Evolutionary conservation across 2,888 invertebrate genomes (phyloP).

Genomic region (Eurytoma adleriae): DNA sequence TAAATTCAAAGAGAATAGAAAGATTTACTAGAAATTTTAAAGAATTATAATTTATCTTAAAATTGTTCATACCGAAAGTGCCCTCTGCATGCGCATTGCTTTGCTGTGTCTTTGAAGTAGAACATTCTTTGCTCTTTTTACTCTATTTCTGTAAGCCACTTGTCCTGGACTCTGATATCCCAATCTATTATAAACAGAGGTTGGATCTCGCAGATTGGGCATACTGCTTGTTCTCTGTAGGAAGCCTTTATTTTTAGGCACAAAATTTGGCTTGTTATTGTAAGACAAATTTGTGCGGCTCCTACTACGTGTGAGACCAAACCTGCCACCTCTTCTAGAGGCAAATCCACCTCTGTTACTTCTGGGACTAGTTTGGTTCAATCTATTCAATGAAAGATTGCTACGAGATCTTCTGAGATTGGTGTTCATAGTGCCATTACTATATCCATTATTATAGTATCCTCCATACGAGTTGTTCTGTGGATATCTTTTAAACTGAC

Average conservation of each 20-base stretch:
- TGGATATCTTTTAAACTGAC: slow-evolving; percentile 60
- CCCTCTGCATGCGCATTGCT: slow-evolving; percentile 66
- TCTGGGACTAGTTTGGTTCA: slow-evolving; percentile 61
- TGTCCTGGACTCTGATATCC: slow-evolving; percentile 74
- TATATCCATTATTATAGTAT: slow-evolving; percentile 68
- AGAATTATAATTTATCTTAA: too few species aligned
- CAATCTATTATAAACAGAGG: slow-evolving; percentile 72
- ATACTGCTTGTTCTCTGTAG: slow-evolving; percentile 71
- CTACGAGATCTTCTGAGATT: slow-evolving; percentile 66
- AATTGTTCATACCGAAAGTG: slow-evolving; percentile 66
- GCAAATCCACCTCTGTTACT: slow-evolving; percentile 62
- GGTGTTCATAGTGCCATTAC: slow-evolving; percentile 57
- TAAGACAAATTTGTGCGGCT: slow-evolving; percentile 67
- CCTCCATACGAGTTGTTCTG: slow-evolving; percentile 65
- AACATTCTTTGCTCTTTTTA: slow-evolving; percentile 72
- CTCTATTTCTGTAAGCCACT: slow-evolving; percentile 72
- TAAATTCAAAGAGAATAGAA: too few species aligned
- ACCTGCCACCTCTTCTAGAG: slow-evolving; percentile 61
- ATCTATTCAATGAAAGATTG: slow-evolving; percentile 65
- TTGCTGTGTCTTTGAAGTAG: slow-evolving; percentile 70
- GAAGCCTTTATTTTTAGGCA: slow-evolving; percentile 60
- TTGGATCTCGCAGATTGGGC: slow-evolving; percentile 71
- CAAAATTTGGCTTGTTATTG: slow-evolving; percentile 44
- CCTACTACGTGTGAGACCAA: slow-evolving; percentile 67
- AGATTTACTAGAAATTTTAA: too few species aligned